A percentile compares a stretch with the other conserved stretches of the same genome.
Evolutionary conservation across 2,113 vertebrate species (phyloP).

Genomic region (Neolamprologus sp.): DNA sequence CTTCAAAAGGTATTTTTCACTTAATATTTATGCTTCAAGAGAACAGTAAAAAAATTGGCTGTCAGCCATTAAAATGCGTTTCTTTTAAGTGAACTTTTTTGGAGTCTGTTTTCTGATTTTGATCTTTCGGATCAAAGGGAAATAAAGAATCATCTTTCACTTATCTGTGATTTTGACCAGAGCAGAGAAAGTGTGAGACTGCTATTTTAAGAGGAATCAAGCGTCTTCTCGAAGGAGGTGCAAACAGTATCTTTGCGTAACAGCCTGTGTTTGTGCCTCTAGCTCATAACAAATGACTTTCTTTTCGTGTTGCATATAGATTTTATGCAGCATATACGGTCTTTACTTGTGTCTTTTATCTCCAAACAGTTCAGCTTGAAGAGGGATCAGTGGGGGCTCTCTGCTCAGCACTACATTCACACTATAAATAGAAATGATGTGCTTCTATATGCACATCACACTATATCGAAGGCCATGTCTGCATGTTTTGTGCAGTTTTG

Average conservation of each 20-base stretch:
- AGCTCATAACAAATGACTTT: not conserved
- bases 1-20: not conserved
- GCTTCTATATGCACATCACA: not conserved
- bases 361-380: not conserved
- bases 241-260: not conserved
- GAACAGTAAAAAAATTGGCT: not conserved
- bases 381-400: not conserved
- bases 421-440: not conserved
- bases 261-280: not conserved
- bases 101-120: not conserved
- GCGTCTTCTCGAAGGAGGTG: not conserved
- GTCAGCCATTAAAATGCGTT: not conserved
- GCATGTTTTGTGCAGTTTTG: not conserved
- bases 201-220: not conserved
- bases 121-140: not conserved
- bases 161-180: not conserved
- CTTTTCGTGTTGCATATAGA: not conserved
- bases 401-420: not conserved
- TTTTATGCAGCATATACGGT: not conserved
- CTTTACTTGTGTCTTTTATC: not conserved
- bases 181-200: not conserved
- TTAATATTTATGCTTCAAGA: not conserved
- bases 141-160: not conserved
- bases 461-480: fast-evolving
- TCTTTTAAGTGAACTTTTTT: not conserved